Evolutionary conservation across 2,888 invertebrate genomes (phyloP), one percentile per base, ranked within the genome.

Genomic region (Himalopsyche tibetana): DNA sequence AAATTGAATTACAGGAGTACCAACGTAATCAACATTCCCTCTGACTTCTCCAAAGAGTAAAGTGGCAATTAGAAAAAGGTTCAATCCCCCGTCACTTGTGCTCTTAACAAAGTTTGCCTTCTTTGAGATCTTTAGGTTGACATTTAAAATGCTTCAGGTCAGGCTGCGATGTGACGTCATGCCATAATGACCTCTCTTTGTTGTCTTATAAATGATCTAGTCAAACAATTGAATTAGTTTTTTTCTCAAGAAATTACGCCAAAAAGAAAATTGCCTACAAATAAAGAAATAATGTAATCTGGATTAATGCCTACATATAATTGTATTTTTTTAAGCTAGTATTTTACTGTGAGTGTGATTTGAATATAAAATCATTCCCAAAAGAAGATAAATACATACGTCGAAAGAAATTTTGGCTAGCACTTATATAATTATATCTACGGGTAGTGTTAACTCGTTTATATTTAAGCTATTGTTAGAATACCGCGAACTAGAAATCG

Each of bases 51-150:
- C 19, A 63, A 63, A 63, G 63, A 63, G 63, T 28, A 63, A 51
- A 63, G 63, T 63, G 63, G 63, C 63, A 63, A 63, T 63, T 63
- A 63, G n/a, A 63, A 19, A 63, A 63, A 63, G 63, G 63, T 63
- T 63, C 63, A 63, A 19, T 63, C 28, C 28, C 63, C 63, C 63
- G 63, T 63, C 63, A 28, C n/a, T 63, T 63, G 19, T 63, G 63
- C 12, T 63, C 2, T 19, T 63, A 63, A 63, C 63, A 63, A 63
- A 63, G 63, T 63, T 63, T 63, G 28, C 63, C n/a, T 63, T 63
- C 63, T 63, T 63, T 63, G 63, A 63, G 19, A 19, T 63, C 63
- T 19, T 63, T 28, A 63, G 9, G 63, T 8, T 63, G 63, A 19
- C 63, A 63, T 63, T 63, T 63, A 63, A 63, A 63, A 63, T 63